phyloP scores from a whole-genome alignment of 2,888 invertebrate species.

The Drosophila fungiperda region DNA sequence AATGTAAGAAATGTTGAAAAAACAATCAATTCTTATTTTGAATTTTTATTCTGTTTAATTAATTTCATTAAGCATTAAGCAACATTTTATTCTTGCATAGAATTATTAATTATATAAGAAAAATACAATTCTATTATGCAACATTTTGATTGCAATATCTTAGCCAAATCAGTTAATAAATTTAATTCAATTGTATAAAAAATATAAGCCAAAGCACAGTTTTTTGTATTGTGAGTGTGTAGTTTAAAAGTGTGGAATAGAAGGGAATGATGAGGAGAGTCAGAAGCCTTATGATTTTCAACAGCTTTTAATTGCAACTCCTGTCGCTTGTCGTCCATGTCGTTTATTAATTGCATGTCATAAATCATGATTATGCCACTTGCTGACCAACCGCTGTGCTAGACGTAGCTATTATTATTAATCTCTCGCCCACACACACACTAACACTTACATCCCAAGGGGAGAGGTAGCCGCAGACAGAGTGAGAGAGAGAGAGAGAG shows the following conservation, averaged over 20 bases:
- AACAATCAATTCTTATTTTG: neutral
- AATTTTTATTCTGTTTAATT: neutral
- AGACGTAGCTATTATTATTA: constrained; percentile 80
- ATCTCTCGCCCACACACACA: constrained; percentile 72
- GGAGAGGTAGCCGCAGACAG: constrained; percentile 1
- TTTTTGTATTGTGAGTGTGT: constrained; percentile 30
- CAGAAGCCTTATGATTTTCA: constrained; percentile 45
- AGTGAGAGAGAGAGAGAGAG: neutral
- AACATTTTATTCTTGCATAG: no score
- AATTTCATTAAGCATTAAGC: neutral
- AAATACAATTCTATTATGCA: neutral
- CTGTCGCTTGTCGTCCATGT: constrained; percentile 45
- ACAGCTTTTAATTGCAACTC: constrained; percentile 53
- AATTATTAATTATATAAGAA: neutral
- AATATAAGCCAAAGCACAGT: neutral
- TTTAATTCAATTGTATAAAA: neutral
- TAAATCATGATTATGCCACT: constrained; percentile 82
- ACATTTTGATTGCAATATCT: neutral
- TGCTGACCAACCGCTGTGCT: constrained; percentile 75
- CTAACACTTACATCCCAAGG: neutral
- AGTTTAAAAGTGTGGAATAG: constrained; percentile 60
- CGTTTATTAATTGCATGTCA: constrained; percentile 79
- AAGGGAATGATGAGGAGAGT: neutral
- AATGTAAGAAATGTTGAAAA: neutral
- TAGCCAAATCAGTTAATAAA: neutral